Conservation (phyloP, 2,797 vertebrate genomes). For the Podargus strigoides region DNA sequence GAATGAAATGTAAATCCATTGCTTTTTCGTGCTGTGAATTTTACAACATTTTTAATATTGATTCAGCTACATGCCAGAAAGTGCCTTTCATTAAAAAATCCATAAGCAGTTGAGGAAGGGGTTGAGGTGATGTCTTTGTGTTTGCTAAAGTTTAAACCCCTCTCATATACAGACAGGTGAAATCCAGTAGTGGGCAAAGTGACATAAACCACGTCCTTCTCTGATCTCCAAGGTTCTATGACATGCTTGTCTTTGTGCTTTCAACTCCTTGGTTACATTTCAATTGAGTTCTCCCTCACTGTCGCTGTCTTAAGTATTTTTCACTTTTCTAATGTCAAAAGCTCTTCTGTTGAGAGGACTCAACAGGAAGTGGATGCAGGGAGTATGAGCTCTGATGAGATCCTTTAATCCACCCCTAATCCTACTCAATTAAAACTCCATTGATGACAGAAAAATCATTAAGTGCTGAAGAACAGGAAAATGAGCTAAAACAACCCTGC, state of each 20-base stretch:
- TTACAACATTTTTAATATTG: slow-evolving; percentile 38
- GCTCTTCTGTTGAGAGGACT: slow-evolving; percentile 66
- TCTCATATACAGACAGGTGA: background rate
- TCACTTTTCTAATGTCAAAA: slow-evolving; percentile 59
- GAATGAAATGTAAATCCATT: slow-evolving; percentile 30
- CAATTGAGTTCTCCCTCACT: slow-evolving; percentile 12
- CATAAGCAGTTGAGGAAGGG: background rate
- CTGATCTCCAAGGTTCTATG: background rate
- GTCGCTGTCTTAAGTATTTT: slow-evolving; percentile 52
- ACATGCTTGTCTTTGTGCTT: background rate
- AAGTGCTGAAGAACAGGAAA: slow-evolving; percentile 66
- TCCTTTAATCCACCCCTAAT: slow-evolving; percentile 73
- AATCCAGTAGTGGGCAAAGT: background rate
- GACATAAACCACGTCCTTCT: background rate
- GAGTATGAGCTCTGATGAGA: slow-evolving; percentile 65
- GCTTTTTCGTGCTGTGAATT: background rate
- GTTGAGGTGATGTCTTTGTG: background rate
- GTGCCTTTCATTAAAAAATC: slow-evolving; percentile 13
- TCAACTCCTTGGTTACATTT: slow-evolving; percentile 19
- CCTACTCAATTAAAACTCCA: slow-evolving; percentile 71
- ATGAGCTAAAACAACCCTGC: slow-evolving; percentile 56
- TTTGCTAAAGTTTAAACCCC: background rate
- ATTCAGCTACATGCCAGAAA: background rate
- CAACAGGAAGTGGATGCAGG: slow-evolving; percentile 64
- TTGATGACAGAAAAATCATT: slow-evolving; percentile 70